Base-by-base conservation (phyloP, 2,113 vertebrate species). In the Ptychochromis oligacanthus region DNA sequence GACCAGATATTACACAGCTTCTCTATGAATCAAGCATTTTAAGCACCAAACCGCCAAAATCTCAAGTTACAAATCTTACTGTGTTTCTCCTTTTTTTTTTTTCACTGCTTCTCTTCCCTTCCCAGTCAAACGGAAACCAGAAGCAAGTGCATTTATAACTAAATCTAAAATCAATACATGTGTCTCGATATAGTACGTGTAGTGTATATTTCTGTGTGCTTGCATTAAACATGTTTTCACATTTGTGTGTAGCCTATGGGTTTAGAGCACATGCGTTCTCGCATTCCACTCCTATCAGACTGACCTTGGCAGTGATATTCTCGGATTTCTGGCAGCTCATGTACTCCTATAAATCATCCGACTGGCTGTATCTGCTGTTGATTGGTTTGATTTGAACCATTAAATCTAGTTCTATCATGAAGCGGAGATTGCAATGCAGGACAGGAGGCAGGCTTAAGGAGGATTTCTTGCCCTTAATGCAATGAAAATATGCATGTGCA, bases 21-120 rank as follows among this genome's bases (percentile, higher is more conserved):
- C 80, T 4, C 61, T 78, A 88, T 93, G 89, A 93, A 91, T 93
- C 89, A 92, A 77, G 86, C 88, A 83, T 88, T 93, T 92, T 89
- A 89, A 89, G 86, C 65, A 80, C 84, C 67, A 70, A 56, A 43
- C 56, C 1, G 4, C 83, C 57, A 70, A 75, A 14, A 80, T 90
- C 67, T 91, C 86, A 43, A 28, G 3, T 93, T 94, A 87, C 91
- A 87, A 60, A n/a, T 83, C 79, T 38, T 58, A 22, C 81, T 28
- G 58, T 14, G 26, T 34, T 55, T 74, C 46, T 55, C 57, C 57
- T 74, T 14, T 43, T 64, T 62, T 65, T 74, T 77, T 52, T 52
- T 18, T 74, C 57, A 0, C 28, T 24, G 36, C 58, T 64, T 83
- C 62, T 36, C 60, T 76, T 52, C 74, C 13, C 22, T 43, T 87